Base-by-base conservation (phyloP, 2,888 invertebrate genomes). In the Pollenia angustigena region DNA sequence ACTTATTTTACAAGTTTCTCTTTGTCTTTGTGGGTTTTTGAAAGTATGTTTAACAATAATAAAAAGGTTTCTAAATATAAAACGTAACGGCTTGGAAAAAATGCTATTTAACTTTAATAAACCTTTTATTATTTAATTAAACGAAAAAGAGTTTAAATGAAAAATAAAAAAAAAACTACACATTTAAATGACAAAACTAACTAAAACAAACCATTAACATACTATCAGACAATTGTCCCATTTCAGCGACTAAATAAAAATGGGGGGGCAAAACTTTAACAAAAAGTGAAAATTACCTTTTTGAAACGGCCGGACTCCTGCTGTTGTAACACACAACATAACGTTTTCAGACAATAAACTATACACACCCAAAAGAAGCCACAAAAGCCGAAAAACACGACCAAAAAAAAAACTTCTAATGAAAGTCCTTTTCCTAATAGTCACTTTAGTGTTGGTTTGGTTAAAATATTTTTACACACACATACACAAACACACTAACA, bases 111-210 rank as follows among this genome's bases (percentile, higher is more conserved):
- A 74, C 68, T 56, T 68, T 78, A 78, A 81, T 69, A 62, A 68
- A 62, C 72, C 58, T 84, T 87, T 83, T 80, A 74, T 81, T 81
- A 87, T 84, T 83, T 84, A 83, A 81, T 87, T 87, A 78, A 81
- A 66, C 76, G 3, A 79, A 18, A 62, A 46, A 56, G 0, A 12
- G 9, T 9, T 4, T 14, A 72, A 79, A 62, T 12, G 54, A 23
- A 1, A 14, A 42, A 44, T 18, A 7, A 58, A 11, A 7, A 58
- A 11, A 44, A 40, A 10, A 18, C n/a, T 58, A 9, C 44, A 69
- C n/a, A 78, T 42, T 23, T 14, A 81, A 84, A 83, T 80, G 74
- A 58, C 75, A 80, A 81, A 71, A 79, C 46, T 75, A 40, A 66
- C 40, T 42, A 54, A 74, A 56, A 54, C 23, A 32, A 79, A 62